phyloP scores from a whole-genome alignment of 2,888 invertebrate species.

The Aspidiotus destructor region DNA sequence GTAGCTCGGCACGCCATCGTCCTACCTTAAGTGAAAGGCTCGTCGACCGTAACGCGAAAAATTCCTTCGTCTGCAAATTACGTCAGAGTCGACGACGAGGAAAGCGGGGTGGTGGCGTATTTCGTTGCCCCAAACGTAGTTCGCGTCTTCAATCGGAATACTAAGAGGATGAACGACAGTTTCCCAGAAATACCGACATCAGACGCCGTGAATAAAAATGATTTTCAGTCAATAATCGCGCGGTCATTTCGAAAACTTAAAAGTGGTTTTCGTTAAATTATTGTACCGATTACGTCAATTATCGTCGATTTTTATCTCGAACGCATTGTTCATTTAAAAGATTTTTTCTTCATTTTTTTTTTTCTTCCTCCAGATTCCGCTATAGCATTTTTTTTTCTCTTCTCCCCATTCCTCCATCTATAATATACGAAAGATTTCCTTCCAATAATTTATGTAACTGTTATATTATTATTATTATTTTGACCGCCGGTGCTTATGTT shows the following conservation, averaged over 20 bases:
- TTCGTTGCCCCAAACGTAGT: no score
- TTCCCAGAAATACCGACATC: background rate
- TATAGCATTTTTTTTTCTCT: background rate
- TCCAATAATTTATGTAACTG: constrained; percentile 1
- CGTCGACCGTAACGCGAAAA: no score
- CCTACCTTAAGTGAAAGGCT: no score
- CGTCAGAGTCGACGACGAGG: no score
- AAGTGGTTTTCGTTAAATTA: constrained; percentile 3
- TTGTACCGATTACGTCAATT: constrained; percentile 2
- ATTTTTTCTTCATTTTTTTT: constrained; percentile 2
- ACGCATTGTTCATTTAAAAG: constrained; percentile 2
- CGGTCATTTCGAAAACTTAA: background rate
- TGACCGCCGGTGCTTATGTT: constrained; percentile 4
- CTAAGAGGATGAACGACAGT: background rate
- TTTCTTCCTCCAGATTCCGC: background rate
- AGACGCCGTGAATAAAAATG: constrained; percentile 2
- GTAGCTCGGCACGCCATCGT: no score
- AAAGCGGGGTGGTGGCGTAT: no score
- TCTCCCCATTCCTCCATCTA: background rate
- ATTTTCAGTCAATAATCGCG: constrained; percentile 2
- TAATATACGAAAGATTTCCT: constrained; percentile 3
- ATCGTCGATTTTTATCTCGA: background rate
- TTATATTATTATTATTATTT: background rate
- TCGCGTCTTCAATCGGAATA: background rate
- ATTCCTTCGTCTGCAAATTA: no score